Conservation (phyloP, 2,888 invertebrate genomes). For the Sarcophaga caerulescens region DNA sequence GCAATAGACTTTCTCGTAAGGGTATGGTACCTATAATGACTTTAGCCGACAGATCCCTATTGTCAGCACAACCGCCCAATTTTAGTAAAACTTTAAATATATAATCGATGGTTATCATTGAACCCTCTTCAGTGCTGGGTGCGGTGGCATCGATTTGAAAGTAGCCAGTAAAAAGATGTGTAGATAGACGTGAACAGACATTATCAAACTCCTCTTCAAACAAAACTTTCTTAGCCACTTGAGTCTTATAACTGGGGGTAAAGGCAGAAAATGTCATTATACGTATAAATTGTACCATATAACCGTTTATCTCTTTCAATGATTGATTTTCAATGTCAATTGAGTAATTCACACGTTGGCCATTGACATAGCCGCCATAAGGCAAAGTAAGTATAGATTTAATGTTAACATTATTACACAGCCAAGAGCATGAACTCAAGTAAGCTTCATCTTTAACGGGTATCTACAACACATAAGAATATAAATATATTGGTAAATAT, state of each 20-base stretch:
- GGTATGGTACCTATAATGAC: too few species aligned
- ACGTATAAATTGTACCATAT: constrained; percentile 69
- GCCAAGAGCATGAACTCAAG: constrained; percentile 72
- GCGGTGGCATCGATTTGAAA: constrained; percentile 72
- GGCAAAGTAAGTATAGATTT: constrained; percentile 81
- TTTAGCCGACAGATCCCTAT: constrained; percentile 8
- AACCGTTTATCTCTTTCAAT: constrained; percentile 69
- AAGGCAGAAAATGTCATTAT: constrained; percentile 69
- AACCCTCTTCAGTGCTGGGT: constrained; percentile 68
- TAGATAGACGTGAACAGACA: constrained; percentile 66
- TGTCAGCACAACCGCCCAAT: constrained; percentile 65
- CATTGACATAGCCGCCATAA: constrained; percentile 87
- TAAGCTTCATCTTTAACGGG: constrained; percentile 64
- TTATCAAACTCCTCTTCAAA: constrained; percentile 38
- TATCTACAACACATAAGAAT: constrained; percentile 14
- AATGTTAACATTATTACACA: constrained; percentile 71
- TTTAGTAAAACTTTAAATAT: constrained; percentile 65
- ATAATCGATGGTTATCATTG: constrained; percentile 71
- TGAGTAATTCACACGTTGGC: constrained; percentile 85
- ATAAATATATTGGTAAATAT: neutral
- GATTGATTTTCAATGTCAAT: constrained; percentile 86
- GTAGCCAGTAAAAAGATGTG: constrained; percentile 68
- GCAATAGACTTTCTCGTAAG: constrained; percentile 55
- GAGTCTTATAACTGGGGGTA: constrained; percentile 68
- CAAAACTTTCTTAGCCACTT: constrained; percentile 57